phyloP scores from a whole-genome alignment of 2,113 vertebrate genomes.

The Erythrocebus patas region DNA sequence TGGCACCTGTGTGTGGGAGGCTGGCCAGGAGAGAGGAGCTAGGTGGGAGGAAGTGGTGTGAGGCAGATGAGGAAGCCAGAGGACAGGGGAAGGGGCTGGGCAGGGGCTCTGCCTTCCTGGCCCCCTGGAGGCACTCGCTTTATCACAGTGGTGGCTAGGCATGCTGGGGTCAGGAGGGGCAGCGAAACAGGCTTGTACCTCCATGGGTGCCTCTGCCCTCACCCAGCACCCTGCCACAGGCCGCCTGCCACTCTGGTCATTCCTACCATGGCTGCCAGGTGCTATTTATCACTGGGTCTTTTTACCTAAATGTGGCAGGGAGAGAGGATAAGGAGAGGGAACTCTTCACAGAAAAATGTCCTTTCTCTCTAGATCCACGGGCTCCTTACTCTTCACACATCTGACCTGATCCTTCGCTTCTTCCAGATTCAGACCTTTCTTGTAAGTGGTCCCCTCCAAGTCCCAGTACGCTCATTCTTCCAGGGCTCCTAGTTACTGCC shows the following conservation, averaged over 20 bases:
- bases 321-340: neutral
- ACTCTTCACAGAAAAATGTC: neutral
- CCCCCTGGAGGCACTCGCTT: neutral
- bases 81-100: neutral
- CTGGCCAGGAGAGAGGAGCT: neutral
- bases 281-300: neutral
- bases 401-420: neutral
- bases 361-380: neutral
- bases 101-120: neutral
- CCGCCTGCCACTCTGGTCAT: neutral
- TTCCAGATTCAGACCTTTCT: conserved; percentile 26
- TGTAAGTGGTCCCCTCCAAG: neutral
- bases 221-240: neutral
- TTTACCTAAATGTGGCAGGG: neutral
- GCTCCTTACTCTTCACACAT: neutral
- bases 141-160: neutral
- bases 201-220: rapidly evolving
- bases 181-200: neutral
- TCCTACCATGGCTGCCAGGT: neutral
- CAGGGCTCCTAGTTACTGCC: neutral
- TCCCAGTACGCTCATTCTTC: neutral
- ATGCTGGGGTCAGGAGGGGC: neutral
- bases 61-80: neutral
- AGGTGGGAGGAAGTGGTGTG: neutral
- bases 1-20: neutral